These are phyloP conservation scores for Drosophila recens DNA, from an alignment of 2,888 invertebrate species.

Conservation along the genomic window DNA sequence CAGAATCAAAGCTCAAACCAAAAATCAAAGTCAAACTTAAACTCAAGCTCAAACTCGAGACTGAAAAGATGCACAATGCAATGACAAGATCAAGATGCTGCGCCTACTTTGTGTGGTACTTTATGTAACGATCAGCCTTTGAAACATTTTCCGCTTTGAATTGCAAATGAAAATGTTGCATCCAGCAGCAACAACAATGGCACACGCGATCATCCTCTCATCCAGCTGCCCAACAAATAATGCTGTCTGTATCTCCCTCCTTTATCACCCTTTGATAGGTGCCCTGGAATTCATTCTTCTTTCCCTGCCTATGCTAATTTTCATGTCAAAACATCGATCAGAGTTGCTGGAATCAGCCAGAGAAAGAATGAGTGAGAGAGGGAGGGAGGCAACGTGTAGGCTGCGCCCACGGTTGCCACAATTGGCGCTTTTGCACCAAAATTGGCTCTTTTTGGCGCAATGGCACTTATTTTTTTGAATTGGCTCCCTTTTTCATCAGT, in stretches of 20 bases:
- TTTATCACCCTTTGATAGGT: background rate
- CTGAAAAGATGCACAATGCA: conserved; percentile 22
- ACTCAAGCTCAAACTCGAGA: conserved; percentile 3
- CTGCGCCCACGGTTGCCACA: too few species aligned
- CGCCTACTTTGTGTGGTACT: conserved; percentile 64
- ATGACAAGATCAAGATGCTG: conserved; percentile 63
- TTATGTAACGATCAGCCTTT: conserved; percentile 74
- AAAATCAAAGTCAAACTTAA: conserved; percentile 19
- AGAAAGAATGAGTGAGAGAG: background rate
- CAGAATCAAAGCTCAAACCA: conserved; percentile 18
- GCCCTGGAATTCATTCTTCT: conserved; percentile 19
- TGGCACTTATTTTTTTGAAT: too few species aligned
- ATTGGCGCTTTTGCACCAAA: too few species aligned
- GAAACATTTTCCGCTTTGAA: conserved; percentile 56
- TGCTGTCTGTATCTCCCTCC: conserved; percentile 35
- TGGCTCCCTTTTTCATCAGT: too few species aligned
- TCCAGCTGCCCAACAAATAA: conserved; percentile 41
- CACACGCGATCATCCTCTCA: conserved; percentile 53
- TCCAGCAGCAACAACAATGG: conserved; percentile 46
- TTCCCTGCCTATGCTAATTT: conserved; percentile 74
- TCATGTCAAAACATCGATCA: conserved; percentile 78
- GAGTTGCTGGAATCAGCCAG: conserved; percentile 2
- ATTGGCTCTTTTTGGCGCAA: too few species aligned
- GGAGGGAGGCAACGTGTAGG: background rate
- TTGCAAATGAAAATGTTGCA: conserved; percentile 64